Evolutionary conservation across 2,113 vertebrate genomes (phyloP).

Genomic region (Onychorhynchus coronatus): DNA sequence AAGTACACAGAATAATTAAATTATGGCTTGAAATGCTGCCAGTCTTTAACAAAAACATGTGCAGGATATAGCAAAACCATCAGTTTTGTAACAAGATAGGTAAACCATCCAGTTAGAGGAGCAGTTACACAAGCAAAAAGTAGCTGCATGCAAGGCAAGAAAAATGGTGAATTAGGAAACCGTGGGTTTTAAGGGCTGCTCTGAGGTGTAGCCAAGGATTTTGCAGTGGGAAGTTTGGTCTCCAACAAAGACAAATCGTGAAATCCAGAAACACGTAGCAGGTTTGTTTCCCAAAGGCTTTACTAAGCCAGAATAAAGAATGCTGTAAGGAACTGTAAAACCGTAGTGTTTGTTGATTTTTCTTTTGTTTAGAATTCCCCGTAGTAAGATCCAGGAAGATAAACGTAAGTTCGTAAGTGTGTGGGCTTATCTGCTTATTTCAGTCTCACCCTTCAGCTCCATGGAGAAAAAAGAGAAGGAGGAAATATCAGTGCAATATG

Average conservation of each 20-base stretch:
- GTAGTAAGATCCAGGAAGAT: not conserved
- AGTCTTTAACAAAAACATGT: not conserved
- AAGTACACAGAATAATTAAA: not conserved
- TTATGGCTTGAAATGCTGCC: not conserved
- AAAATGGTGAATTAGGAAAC: not conserved
- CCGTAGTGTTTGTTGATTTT: not conserved
- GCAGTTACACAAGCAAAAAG: not conserved
- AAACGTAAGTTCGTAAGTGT: not conserved
- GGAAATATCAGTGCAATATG: not conserved
- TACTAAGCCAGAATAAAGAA: not conserved
- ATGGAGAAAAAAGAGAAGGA: not conserved
- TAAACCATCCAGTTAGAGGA: not conserved
- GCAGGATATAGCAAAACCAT: not conserved
- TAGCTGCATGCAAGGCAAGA: not conserved
- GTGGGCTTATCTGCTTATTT: not conserved
- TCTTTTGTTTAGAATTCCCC: not conserved
- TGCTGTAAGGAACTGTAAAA: not conserved
- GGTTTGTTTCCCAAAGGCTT: not conserved
- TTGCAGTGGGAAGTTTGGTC: not conserved
- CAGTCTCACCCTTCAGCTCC: not conserved
- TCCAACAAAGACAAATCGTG: not conserved
- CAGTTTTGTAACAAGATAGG: not conserved
- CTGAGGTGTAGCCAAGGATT: not conserved
- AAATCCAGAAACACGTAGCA: not conserved
- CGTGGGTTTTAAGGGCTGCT: not conserved